These are phyloP conservation scores for Vespertilio murinus DNA, from an alignment of 2,797 vertebrate species.

Conservation along the genomic window DNA sequence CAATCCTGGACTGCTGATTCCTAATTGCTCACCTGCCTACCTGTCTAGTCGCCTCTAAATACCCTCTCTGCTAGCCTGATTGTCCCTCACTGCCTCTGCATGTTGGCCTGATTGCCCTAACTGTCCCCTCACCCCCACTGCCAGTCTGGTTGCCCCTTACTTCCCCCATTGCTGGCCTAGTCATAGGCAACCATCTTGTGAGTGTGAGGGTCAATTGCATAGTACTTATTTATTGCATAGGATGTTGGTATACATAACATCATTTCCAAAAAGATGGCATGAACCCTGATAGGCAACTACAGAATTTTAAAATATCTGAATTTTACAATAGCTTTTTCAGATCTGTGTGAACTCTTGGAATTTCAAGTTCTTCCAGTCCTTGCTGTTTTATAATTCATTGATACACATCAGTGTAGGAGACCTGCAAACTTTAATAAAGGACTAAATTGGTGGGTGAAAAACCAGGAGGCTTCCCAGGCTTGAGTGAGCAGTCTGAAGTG, in stretches of 20 bases:
- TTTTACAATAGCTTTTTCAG: not conserved
- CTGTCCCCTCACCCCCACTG: no score
- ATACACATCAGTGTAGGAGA: fast-evolving
- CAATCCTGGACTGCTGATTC: no score
- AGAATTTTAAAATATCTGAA: not conserved
- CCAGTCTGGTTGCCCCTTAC: no score
- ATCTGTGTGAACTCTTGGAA: not conserved
- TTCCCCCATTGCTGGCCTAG: no score
- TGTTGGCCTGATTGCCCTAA: no score
- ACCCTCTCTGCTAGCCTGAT: no score
- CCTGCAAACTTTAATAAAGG: not conserved
- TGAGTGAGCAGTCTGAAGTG: not conserved
- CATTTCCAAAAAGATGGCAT: not conserved
- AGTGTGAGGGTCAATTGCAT: no score
- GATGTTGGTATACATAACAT: not conserved
- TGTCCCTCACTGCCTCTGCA: no score
- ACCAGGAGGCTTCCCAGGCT: not conserved
- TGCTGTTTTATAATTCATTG: not conserved
- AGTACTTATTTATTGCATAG: no score
- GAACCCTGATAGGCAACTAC: not conserved
- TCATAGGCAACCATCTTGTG: no score
- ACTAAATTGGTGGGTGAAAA: not conserved
- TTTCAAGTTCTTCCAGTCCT: not conserved
- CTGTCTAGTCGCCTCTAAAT: no score
- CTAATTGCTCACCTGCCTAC: no score